A percentile compares a stretch with the other conserved stretches of the same genome.
phyloP scores from a whole-genome alignment of 2,113 vertebrate genomes.

The Gymnogyps californianus region DNA sequence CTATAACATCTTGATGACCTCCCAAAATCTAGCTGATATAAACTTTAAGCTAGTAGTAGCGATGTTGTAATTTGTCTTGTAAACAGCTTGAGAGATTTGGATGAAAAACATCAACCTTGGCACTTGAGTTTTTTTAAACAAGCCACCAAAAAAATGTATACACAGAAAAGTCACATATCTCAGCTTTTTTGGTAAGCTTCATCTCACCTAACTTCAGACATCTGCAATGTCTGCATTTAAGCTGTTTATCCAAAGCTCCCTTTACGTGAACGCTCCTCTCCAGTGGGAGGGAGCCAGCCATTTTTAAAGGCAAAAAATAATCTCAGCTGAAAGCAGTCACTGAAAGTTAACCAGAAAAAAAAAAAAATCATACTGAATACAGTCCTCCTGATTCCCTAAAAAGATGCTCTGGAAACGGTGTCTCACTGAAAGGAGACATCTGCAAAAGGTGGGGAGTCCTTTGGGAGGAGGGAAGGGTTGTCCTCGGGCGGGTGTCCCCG shows the following conservation, averaged over 20 bases:
- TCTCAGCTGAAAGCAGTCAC: neutral
- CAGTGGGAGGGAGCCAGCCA: neutral
- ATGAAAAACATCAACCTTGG: neutral
- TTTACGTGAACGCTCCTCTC: neutral
- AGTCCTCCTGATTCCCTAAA: neutral
- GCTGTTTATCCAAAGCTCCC: neutral
- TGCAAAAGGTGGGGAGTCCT: neutral
- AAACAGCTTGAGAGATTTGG: slow-evolving; percentile 24
- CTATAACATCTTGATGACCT: slow-evolving; percentile 26
- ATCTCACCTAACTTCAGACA: neutral
- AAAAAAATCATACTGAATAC: neutral
- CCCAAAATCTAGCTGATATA: slow-evolving; percentile 20
- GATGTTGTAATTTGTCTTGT: slow-evolving; percentile 20
- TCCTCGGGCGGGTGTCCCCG: neutral
- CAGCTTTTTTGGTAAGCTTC: neutral
- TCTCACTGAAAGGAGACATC: neutral
- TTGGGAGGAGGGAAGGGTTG: neutral
- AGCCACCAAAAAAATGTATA: neutral
- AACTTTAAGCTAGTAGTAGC: slow-evolving; percentile 28
- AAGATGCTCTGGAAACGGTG: neutral
- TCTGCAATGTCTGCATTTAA: neutral
- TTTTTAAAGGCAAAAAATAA: neutral
- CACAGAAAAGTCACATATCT: neutral
- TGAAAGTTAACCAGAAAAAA: neutral
- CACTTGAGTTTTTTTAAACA: slow-evolving; percentile 34